Base-by-base conservation (phyloP, 2,113 vertebrate species). In the Galeopterus variegatus region DNA sequence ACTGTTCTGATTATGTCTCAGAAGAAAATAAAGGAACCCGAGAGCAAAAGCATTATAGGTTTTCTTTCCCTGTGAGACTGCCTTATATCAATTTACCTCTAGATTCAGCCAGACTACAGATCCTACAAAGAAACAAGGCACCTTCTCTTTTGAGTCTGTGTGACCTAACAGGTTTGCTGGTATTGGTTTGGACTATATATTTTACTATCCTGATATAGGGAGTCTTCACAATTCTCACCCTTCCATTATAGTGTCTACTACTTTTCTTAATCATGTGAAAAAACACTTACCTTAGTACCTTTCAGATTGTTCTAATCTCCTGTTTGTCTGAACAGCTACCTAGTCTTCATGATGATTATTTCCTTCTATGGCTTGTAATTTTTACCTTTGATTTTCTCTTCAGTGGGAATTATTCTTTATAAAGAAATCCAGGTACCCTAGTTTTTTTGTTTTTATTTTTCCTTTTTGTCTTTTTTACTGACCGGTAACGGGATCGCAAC, bases 361-460 rank as follows among this genome's bases (percentile, higher is more conserved):
- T 92, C 28, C 28, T 90, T 60, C n/a, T 28, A 58, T 14, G 14
- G 19, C 17, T 88, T 90, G 0, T 60, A 88, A 93, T 58, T 93
- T 82, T 90, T 86, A 94, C 31, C 24, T 90, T 19, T 88, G 17
- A 93, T 84, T 95, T 88, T 93, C n/a, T 85, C 60, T 80, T 62
- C 8, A 93, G 41, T 54, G 5, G 14, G 3, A 41, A 67, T 28
- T 48, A 89, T 41, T 84, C 8, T 82, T 95, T 65, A 69, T 23
- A 62, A 1, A 85, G 80, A 81, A 86, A 92, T 36, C 28, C 60
- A 90, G 67, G 18, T 89, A 6, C 7, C 56, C 41, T 79, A 26
- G 15, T 10, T 79, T 91, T 88, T 75, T n/a, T n/a, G n/a, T n/a
- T n/a, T n/a, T n/a, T n/a, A n/a, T n/a, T n/a, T n/a, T n/a, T n/a